phyloP scores from a whole-genome alignment of 2,888 invertebrate species.

The Metallyticus violacea region DNA sequence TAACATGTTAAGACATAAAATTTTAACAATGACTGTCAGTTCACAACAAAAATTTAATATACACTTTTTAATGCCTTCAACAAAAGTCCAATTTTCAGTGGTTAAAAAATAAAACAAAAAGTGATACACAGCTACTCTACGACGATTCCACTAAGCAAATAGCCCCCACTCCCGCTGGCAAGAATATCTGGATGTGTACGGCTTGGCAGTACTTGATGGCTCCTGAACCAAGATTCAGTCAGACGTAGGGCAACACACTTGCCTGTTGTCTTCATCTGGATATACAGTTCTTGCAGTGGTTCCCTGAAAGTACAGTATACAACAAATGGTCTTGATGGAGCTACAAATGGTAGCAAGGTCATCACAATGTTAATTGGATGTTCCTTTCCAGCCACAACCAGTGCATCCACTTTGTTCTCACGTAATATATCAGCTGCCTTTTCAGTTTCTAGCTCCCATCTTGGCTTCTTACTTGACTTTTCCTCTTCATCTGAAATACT shows the following conservation, averaged over 20 bases:
- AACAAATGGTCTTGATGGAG: conserved; percentile 79
- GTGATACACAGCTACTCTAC: conserved; percentile 36
- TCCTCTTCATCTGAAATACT: conserved; percentile 20
- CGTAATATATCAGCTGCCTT: conserved; percentile 61
- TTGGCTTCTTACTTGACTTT: conserved; percentile 51
- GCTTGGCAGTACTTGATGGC: conserved; percentile 85
- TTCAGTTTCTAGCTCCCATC: conserved; percentile 69
- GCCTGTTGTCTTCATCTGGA: conserved; percentile 67
- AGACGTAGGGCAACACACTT: conserved; percentile 75
- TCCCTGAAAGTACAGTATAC: conserved; percentile 79
- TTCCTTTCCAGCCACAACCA: conserved; percentile 78
- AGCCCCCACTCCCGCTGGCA: conserved; percentile 88
- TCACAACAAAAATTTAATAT: too few relatives aligned
- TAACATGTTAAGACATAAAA: too few relatives aligned
- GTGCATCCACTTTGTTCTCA: conserved; percentile 63
- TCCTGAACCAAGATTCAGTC: conserved; percentile 82
- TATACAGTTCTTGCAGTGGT: conserved; percentile 80
- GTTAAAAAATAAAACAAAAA: too few relatives aligned
- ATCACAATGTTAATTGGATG: conserved; percentile 79
- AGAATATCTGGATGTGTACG: conserved; percentile 93
- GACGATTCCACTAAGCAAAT: conserved; percentile 70
- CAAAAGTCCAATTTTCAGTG: too few relatives aligned
- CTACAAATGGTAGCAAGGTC: conserved; percentile 71
- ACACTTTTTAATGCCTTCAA: too few relatives aligned
- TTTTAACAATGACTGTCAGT: too few relatives aligned